A percentile compares a stretch with the other conserved stretches of the same genome.
Evolutionary conservation across 2,797 vertebrate genomes (phyloP).

Genomic region (Micromesistius poutassou): DNA sequence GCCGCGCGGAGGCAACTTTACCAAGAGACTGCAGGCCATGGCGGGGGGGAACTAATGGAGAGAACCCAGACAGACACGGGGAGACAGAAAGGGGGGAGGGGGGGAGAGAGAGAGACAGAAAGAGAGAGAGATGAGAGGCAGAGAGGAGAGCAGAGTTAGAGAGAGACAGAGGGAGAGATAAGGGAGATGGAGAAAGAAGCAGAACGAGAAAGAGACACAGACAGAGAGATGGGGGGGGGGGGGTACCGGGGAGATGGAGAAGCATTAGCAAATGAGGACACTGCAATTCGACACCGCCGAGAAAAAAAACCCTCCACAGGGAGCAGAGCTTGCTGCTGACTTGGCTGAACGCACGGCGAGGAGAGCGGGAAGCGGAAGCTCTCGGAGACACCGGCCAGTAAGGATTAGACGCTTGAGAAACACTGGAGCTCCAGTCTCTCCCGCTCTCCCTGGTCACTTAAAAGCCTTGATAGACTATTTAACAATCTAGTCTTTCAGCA

Average conservation of each 20-base stretch:
- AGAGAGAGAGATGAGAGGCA: neutral
- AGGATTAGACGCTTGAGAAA: neutral
- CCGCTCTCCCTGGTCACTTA: neutral
- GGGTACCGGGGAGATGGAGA: conserved; percentile 1
- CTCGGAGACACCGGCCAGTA: neutral
- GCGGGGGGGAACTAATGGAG: conserved; percentile 83
- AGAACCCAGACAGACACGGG: conserved; percentile 23
- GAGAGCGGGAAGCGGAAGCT: neutral
- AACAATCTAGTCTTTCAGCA: conserved; percentile 3
- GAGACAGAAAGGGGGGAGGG: neutral
- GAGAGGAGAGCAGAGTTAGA: too few relatives aligned
- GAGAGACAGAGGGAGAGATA: neutral
- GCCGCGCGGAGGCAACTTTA: conserved; percentile 96
- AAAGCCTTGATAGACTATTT: neutral
- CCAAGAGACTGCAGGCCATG: conserved; percentile 99
- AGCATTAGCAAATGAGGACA: conserved; percentile 44
- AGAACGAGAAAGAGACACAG: neutral
- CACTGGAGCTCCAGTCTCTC: neutral
- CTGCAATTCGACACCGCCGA: conserved; percentile 42
- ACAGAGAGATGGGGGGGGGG: neutral
- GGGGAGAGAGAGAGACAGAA: neutral
- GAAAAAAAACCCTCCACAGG: conserved; percentile 3
- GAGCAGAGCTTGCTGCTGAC: conserved; percentile 1
- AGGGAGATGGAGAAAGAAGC: neutral
- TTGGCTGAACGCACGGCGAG: neutral